Evolutionary conservation across 1,140 invertebrate species (phyloP), one percentile per base, ranked within the genome.

Genomic region (Tribolium castaneum): DNA sequence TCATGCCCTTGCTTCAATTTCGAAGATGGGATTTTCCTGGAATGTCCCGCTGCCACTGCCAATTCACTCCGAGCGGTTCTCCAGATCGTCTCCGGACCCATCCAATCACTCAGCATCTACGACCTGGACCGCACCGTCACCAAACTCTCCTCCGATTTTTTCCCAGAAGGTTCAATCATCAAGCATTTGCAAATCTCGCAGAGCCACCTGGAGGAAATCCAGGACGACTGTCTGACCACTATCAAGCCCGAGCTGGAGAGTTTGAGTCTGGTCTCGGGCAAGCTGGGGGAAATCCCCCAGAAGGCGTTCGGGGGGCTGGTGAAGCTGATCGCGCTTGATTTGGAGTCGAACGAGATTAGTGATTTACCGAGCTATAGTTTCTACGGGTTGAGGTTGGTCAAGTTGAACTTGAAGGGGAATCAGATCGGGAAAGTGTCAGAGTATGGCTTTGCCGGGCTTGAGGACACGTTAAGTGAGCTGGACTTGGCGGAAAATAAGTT

Each of bases 1-100:
- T 92, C 91, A 80, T 98, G 96, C 87, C 93, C 95, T 0, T 97
- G 96, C 87, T 97, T 96, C 89, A 94, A 94, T 87, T 95, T 96
- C 85, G 94, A 96, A 86, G 95, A 96, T 88, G 95, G 95, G 25
- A 90, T 97, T 66, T 96, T 95, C 87, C 89, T 97, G 80, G 95
- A 98, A 87, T 98, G 96, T 85, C 93, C 95, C 12, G 93, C 92
- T 73, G 93, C 93, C 3, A 92, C 92, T n/a, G 85, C 86, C 3
- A 81, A 87, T 16, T 89, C 88, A 10, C 80, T 90, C 66, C 87
- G 86, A 49, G 82, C 86, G 9, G 88, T 88, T 1, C 79, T 89
- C 25, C 86, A 91, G 85, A 82, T 89, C 86, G 82, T 92, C 84
- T 86, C 89, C 84, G 90, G 90, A 62, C 90, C 90, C 6, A 92